Base-by-base conservation (phyloP, 1,140 invertebrate species). In the Listronotus oregonensis region DNA sequence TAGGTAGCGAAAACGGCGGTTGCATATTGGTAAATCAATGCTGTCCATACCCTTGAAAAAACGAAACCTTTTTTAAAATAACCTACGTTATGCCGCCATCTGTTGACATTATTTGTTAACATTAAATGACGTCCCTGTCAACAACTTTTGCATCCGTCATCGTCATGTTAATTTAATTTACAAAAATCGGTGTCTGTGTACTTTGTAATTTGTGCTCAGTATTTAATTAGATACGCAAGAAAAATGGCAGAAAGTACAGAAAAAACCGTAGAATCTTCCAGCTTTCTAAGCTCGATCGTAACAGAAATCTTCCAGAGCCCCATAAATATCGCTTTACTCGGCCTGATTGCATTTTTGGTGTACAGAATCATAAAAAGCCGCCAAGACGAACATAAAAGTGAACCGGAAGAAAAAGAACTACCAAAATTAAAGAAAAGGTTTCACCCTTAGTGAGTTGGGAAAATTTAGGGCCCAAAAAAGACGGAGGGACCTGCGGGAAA, bases 401-500 rank as follows among this genome's bases (percentile, higher is more conserved):
- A 83, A 44, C 77, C 80, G 17, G 79, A 80, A n/a, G 80, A 85
- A 65, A 85, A 85, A 39, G 80, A 84, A 71, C 76, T 97, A 49
- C 91, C 94, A 0, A 94, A 91, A 80, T 76, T 98, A 73, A 90
- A 94, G 64, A 89, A 88, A 73, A 86, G 96, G 99, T 78, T 96
- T 98, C 82, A 96, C 93, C 0, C 79, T 95, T 27, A 85, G 92
- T 73, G 94, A 99, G 79, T 81, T 99, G 21, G 87, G 86, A 62
- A 84, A 90, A 69, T 98, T 59, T 87, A 88, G 60, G 78, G n/a
- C n/a, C n/a, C n/a, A n/a, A n/a, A n/a, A n/a, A 86, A 14, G 93
- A 97, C 77, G 93, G 92, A 82, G 96, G 54, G 88, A 98, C 56
- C 84, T 34, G 96, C 93, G 12, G 93, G 98, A 18, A 97, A 98